Percentiles rank a stretch among this genome's conserved stretches.
Evolutionary conservation across 2,113 vertebrate species (phyloP).

Genomic region (Lucifuga dentata): DNA sequence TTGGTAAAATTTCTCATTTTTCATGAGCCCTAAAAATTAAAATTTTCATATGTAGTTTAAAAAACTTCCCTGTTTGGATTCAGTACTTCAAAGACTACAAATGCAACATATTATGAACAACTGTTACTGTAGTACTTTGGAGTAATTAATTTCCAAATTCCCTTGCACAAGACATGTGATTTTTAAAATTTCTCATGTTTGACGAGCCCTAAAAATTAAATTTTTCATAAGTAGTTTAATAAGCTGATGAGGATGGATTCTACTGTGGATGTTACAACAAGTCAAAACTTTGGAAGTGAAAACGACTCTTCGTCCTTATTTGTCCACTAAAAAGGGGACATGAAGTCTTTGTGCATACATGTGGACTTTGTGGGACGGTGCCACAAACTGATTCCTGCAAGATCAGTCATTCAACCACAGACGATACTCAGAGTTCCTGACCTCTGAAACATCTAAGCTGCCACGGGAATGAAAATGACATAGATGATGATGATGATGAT

Average conservation of each 20-base stretch:
- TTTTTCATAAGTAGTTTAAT: too few relatives aligned
- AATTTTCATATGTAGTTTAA: too few relatives aligned
- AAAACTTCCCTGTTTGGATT: too few relatives aligned
- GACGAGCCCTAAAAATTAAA: too few relatives aligned
- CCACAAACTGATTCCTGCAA: constrained; percentile 55
- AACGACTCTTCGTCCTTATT: neutral
- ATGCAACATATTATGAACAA: too few relatives aligned
- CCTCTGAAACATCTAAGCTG: constrained; percentile 45
- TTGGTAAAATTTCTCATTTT: too few relatives aligned
- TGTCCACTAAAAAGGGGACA: constrained; percentile 24
- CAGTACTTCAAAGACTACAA: too few relatives aligned
- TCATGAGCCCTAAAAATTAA: too few relatives aligned
- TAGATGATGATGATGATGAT: constrained; percentile 2
- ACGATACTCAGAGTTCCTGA: constrained; percentile 59
- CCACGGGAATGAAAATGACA: constrained; percentile 23
- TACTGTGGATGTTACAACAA: constrained; percentile 4
- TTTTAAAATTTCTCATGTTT: too few relatives aligned
- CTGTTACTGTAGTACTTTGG: too few relatives aligned
- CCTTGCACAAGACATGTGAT: too few relatives aligned
- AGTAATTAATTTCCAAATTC: too few relatives aligned
- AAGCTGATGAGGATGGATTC: neutral
- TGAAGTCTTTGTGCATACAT: constrained; percentile 3
- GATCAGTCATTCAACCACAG: constrained; percentile 70
- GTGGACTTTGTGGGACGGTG: constrained; percentile 39
- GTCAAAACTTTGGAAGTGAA: neutral